Evolutionary conservation across 2,797 vertebrate species (phyloP).

Genomic region (Pangasius djambal): DNA sequence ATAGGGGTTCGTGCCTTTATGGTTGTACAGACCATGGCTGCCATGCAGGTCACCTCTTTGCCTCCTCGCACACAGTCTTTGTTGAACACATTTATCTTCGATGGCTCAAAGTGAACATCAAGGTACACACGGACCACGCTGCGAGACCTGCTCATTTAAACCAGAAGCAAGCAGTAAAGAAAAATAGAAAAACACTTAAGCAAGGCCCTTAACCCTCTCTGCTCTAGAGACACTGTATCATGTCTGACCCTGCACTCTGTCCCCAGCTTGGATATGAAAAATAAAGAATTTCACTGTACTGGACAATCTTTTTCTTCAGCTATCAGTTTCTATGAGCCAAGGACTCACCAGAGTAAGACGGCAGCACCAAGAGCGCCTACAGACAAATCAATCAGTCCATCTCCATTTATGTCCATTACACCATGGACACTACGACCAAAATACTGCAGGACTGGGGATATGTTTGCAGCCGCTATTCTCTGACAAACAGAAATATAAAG

Average conservation of each 20-base stretch:
- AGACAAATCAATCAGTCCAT: slow-evolving; percentile 85
- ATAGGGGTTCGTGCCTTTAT: slow-evolving; percentile 78
- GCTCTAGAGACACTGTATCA: not conserved
- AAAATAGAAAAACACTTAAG: not conserved
- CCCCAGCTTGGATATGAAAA: not conserved
- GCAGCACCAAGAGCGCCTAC: slow-evolving; percentile 88
- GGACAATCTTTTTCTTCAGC: not conserved
- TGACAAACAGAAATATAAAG: slow-evolving; percentile 58
- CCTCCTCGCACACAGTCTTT: slow-evolving; percentile 86
- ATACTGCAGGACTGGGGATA: slow-evolving; percentile 79
- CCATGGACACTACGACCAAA: slow-evolving; percentile 92
- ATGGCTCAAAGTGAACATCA: slow-evolving; percentile 83
- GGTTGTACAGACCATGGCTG: slow-evolving; percentile 80
- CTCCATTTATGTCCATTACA: slow-evolving; percentile 84
- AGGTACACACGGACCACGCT: slow-evolving; percentile 83
- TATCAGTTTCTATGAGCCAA: not conserved
- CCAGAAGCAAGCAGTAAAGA: not conserved
- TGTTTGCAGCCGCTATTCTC: slow-evolving; percentile 77
- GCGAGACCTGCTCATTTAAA: slow-evolving; percentile 80
- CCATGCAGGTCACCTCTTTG: slow-evolving; percentile 89
- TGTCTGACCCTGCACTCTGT: not conserved
- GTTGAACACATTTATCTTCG: slow-evolving; percentile 92
- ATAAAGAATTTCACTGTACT: not conserved
- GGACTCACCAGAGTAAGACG: slow-evolving; percentile 85
- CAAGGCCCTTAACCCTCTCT: not conserved